phyloP scores from a whole-genome alignment of 2,797 vertebrate genomes.

The Iguana delicatissima region DNA sequence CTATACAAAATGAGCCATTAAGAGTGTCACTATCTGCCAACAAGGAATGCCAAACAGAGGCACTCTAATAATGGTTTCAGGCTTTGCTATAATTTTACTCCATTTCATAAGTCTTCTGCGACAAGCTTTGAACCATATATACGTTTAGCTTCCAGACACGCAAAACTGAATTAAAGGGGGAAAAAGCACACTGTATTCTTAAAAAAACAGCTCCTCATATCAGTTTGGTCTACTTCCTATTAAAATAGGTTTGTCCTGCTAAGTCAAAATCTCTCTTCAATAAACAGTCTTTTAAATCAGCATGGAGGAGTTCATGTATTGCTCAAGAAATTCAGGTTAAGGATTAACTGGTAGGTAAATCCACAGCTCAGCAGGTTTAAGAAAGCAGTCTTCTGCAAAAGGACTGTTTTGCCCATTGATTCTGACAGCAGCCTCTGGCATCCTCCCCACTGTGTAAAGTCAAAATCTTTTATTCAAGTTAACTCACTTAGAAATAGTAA shows the following conservation, averaged over 20 bases:
- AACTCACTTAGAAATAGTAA: neutral
- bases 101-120: neutral
- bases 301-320: neutral
- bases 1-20: neutral
- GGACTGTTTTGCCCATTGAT: neutral
- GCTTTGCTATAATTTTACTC: neutral
- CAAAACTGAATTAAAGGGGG: neutral
- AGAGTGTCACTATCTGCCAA: neutral
- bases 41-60: neutral
- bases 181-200: neutral
- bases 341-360: neutral
- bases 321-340: neutral
- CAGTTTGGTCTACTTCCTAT: neutral
- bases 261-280: neutral
- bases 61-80: neutral
- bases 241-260: neutral
- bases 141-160: neutral
- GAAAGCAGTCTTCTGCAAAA: neutral
- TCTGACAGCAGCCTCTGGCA: neutral
- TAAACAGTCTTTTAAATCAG: neutral
- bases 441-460: neutral
- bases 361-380: neutral
- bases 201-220: neutral
- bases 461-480: neutral
- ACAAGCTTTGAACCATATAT: neutral